Base-by-base conservation (phyloP, 2,113 vertebrate species). In the Ondatra zibethicus region DNA sequence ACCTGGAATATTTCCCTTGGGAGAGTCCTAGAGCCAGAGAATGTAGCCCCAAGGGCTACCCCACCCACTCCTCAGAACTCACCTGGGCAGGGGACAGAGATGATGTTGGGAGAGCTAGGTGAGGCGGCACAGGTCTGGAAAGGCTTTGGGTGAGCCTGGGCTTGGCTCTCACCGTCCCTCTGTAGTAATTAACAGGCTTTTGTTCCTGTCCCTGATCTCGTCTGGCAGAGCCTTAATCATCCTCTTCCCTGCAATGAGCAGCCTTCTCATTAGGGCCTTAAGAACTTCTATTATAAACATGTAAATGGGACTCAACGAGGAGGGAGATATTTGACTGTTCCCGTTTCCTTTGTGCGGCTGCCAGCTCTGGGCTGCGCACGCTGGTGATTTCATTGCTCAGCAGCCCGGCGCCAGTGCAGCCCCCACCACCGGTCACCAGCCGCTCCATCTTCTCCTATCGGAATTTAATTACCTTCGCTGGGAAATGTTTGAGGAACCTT, bases 261-360 rank as follows among this genome's bases (percentile, higher is more conserved):
- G 98, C 98, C 98, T 99, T 97, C 98, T 98, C 98, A 98, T 98
- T 98, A 98, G 98, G 96, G 98, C 96, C 98, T 98, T 98, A 97
- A 98, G 98, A 98, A 96, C 97, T 97, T 98, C 98, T 98, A 98
- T 99, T 98, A 98, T 98, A 97, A 98, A 98, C 98, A 98, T 98
- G 98, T 98, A 98, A 99, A 98, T 98, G 98, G 98, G 97, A 98
- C 97, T 96, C 98, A 98, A 95, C 5, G 92, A 98, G 98, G 97
- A 98, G 98, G 98, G 98, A 98, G 98, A 98, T 98, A 98, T 98
- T 98, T 98, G 98, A 98, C 98, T 97, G 80, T 97, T 98, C 98
- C 98, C 98, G 98, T 98, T 98, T 99, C 98, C 98, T 98, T 98
- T 98, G 98, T 98, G 97, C 73, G 2, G 65, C 88, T 98, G 98